Evolutionary conservation across 2,797 vertebrate species (phyloP).

Genomic region (Xerus rutilus): DNA sequence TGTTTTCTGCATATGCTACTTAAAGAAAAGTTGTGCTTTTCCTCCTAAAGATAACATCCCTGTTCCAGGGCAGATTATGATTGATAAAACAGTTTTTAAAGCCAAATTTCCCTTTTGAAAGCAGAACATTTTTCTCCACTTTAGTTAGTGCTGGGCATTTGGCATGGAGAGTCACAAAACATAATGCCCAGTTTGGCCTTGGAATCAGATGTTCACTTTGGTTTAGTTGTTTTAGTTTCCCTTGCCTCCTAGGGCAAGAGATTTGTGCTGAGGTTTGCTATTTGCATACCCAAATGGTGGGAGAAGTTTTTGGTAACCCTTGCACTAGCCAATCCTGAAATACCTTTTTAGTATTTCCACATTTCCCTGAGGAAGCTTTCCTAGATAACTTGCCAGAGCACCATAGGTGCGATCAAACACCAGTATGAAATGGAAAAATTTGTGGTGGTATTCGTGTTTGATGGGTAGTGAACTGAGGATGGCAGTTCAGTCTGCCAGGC

Average conservation of each 20-base stretch:
- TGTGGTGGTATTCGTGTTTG: neutral
- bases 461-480: neutral
- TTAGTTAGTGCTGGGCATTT: neutral
- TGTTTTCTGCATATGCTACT: neutral
- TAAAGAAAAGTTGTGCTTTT: neutral
- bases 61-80: neutral
- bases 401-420: neutral
- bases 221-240: neutral
- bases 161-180: neutral
- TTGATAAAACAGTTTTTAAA: neutral
- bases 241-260: neutral
- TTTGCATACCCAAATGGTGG: neutral
- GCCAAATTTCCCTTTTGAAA: conserved; percentile 42
- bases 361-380: neutral
- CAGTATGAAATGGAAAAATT: conserved; percentile 1
- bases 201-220: neutral
- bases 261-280: neutral
- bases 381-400: neutral
- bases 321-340: neutral
- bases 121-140: neutral
- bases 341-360: neutral
- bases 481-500: neutral
- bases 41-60: neutral
- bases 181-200: neutral
- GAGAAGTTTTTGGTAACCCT: neutral